Conservation (phyloP, 2,888 invertebrate species). For the Orchestes rusci region DNA sequence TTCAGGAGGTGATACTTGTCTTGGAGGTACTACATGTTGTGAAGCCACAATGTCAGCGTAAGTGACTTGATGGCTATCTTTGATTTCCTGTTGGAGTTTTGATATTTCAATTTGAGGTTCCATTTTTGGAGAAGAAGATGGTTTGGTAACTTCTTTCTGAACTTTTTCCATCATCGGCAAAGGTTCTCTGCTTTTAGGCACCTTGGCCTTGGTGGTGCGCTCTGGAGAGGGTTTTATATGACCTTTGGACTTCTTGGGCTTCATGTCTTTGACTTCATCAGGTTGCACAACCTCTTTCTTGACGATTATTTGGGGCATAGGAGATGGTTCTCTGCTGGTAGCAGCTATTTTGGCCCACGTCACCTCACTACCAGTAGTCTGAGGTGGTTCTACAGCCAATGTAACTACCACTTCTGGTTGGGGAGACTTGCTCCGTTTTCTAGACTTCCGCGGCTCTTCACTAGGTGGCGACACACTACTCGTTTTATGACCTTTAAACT, state of each 20-base stretch:
- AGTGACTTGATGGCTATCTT: slow-evolving; percentile 3
- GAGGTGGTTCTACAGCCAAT: neutral
- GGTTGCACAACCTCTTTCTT: too few relatives aligned
- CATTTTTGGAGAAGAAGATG: neutral
- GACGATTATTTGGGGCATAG: too few relatives aligned
- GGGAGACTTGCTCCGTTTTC: slow-evolving; percentile 14
- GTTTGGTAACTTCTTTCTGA: too few relatives aligned
- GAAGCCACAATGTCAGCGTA: slow-evolving; percentile 17
- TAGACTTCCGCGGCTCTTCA: slow-evolving; percentile 21
- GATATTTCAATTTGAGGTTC: slow-evolving; percentile 1
- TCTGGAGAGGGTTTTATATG: too few relatives aligned
- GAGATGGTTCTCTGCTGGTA: slow-evolving; percentile 12
- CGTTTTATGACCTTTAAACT: too few relatives aligned
- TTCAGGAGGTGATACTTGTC: too few relatives aligned
- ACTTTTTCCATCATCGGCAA: too few relatives aligned
- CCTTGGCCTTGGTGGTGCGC: neutral
- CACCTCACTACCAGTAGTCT: neutral
- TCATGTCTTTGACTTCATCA: too few relatives aligned
- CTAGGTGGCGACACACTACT: slow-evolving; percentile 11
- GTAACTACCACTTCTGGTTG: neutral
- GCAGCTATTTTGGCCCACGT: slow-evolving; percentile 14
- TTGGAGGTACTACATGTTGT: too few relatives aligned
- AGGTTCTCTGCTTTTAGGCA: neutral
- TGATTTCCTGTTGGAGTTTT: neutral
- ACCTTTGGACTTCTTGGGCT: too few relatives aligned